phyloP scores from a whole-genome alignment of 1,140 invertebrate genomes.

The Drosophila orena region DNA sequence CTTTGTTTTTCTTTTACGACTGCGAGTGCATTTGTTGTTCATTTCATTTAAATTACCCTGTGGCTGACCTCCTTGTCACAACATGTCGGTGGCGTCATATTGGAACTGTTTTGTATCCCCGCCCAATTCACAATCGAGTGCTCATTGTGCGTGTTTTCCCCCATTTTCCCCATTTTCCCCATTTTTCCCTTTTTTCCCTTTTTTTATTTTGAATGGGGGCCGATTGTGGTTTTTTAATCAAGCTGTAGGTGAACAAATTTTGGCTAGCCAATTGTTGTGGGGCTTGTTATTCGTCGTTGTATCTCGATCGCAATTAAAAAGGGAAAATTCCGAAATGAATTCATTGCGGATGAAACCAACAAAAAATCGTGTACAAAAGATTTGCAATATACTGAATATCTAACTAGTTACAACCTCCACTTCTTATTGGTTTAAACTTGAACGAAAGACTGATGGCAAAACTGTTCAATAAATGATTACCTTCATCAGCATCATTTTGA shows the following conservation, averaged over 20 bases:
- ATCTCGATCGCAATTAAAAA: conserved; percentile 11
- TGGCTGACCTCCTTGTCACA: conserved; percentile 76
- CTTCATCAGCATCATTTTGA: background rate
- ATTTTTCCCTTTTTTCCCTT: conserved; percentile 31
- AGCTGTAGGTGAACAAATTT: conserved; percentile 74
- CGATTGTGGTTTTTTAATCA: conserved; percentile 82
- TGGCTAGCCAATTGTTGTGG: conserved; percentile 24
- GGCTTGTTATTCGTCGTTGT: conserved; percentile 6
- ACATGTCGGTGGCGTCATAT: conserved; percentile 72
- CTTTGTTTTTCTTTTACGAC: conserved; percentile 55
- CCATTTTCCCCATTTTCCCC: conserved; percentile 21
- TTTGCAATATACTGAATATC: conserved; percentile 6
- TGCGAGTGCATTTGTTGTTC: conserved; percentile 74
- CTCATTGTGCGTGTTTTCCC: conserved; percentile 58
- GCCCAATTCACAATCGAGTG: conserved; percentile 65
- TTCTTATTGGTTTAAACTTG: background rate
- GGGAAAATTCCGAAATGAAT: background rate
- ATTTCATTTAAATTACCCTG: conserved; percentile 84
- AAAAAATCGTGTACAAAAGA: background rate
- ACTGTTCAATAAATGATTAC: too few relatives aligned
- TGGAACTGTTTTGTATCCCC: conserved; percentile 66
- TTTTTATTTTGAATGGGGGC: conserved; percentile 12
- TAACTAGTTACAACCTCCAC: background rate
- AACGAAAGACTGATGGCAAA: too few relatives aligned
- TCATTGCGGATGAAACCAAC: conserved; percentile 2